These are phyloP conservation scores for Tenebrio molitor DNA, from an alignment of 1,140 invertebrate species.

Conservation along the genomic window DNA sequence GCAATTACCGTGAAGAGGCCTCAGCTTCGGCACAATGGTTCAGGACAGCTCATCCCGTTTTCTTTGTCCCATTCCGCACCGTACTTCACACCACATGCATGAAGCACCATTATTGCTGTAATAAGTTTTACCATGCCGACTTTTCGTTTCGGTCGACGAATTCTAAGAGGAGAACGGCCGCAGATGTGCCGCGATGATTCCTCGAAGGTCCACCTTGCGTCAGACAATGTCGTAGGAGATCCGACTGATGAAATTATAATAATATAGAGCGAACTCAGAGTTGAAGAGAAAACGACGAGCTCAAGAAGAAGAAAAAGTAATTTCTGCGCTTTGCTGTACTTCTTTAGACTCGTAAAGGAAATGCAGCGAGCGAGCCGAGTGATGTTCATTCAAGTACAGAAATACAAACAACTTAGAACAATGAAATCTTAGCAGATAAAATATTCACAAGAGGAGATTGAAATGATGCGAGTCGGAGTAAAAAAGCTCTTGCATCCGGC, in stretches of 20 bases:
- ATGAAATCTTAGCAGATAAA: slow-evolving; percentile 32
- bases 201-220: too few species aligned
- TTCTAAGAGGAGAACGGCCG: too few species aligned
- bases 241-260: too few species aligned
- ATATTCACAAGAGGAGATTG: slow-evolving; percentile 24
- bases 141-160: not conserved
- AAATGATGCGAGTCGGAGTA: slow-evolving; percentile 25
- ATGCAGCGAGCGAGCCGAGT: slow-evolving; percentile 19
- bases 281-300: not conserved
- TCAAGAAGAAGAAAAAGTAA: slow-evolving; percentile 1
- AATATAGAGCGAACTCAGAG: too few species aligned
- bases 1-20: slow-evolving; percentile 58
- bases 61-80: slow-evolving; percentile 30
- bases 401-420: slow-evolving; percentile 39
- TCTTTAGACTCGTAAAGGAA: slow-evolving; percentile 2
- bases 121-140: not conserved
- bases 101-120: slow-evolving; percentile 3
- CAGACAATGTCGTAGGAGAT: too few species aligned
- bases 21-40: slow-evolving; percentile 40
- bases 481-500: slow-evolving; percentile 4
- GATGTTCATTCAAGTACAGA: slow-evolving; percentile 35
- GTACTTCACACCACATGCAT: slow-evolving; percentile 23
- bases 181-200: too few species aligned
- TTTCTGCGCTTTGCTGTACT: slow-evolving; percentile 1
- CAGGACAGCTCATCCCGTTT: slow-evolving; percentile 34